These are phyloP conservation scores for Cherax quadricarinatus DNA, from an alignment of 1,140 invertebrate species.

Conservation along the genomic window DNA sequence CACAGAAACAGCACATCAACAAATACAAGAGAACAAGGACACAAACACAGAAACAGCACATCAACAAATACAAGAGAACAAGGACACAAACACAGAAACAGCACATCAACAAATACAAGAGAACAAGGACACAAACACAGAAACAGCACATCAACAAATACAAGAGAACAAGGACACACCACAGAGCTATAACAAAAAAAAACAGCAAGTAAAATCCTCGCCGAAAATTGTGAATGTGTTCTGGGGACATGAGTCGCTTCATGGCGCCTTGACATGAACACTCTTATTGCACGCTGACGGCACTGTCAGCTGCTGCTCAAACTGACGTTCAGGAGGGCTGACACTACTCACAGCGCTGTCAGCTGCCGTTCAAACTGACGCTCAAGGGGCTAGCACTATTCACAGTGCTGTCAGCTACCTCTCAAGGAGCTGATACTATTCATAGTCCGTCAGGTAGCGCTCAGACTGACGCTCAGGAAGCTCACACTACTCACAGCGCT, in stretches of 20 bases:
- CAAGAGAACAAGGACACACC: background rate
- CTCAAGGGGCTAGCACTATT: too few species aligned
- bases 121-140: background rate
- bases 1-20: background rate
- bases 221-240: slow-evolving; percentile 44
- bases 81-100: background rate
- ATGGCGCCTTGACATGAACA: slow-evolving; percentile 34
- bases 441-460: too few species aligned
- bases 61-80: background rate
- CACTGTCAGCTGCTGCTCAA: too few species aligned
- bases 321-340: too few species aligned
- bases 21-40: background rate
- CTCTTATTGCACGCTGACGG: too few species aligned
- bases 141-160: too few species aligned
- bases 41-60: background rate
- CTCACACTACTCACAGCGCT: too few species aligned
- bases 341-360: too few species aligned
- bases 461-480: too few species aligned
- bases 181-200: slow-evolving; percentile 14
- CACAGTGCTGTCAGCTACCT: too few species aligned
- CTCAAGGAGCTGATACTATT: too few species aligned
- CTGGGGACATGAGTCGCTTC: slow-evolving; percentile 5
- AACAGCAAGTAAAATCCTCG: slow-evolving; percentile 39
- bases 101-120: background rate
- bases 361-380: too few species aligned